Evolutionary conservation across 2,888 invertebrate genomes (phyloP), one percentile per base, ranked within the genome.

Genomic region (Scaptomyza caliginosa): DNA sequence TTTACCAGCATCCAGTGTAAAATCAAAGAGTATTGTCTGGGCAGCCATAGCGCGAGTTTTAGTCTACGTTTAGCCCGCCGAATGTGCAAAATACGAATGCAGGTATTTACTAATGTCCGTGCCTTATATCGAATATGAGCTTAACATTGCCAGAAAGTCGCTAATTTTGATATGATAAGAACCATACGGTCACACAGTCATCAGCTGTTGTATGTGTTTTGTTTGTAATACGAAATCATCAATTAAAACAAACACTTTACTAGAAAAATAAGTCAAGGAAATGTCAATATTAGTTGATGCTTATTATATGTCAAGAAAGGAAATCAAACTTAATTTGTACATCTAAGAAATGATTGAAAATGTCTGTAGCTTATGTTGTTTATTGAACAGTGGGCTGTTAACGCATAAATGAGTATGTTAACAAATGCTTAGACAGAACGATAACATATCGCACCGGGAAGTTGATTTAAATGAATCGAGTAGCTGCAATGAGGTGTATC

Each of bases 11-110:
- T 96, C 95, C 74, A 96, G 93, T 1, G 95, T 94, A 89, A 96
- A 96, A 92, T 96, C 96, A 79, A 96, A 92, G 50, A 96, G 92
- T 82, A 96, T 93, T 48, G 96, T 96, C 91, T 96, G 95, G 34
- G 95, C 95, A 77, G 96, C 94, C 96, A 96, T 96, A 69, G 66
- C 54, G 66, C 50, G 39, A 56, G 56, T 39, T 52, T 56, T 6
- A 11, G 40, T 55, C 19, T 72, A 26, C 26, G 65, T 57, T 52
- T 30, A 59, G 59, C 72, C 72, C 72, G 72, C 72, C 59, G 59
- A 56, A 60, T 23, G 67, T 58, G 67, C 54, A 49, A 74, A 70
- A 50, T 68, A 66, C 66, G 69, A 72, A 71, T 71, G 71, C 70
- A 43, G 57, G 16, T 48, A 32, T 19, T 28, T 38, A 36, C 10